phyloP scores from a whole-genome alignment of 2,888 invertebrate genomes.

The Acrocyrtus sp. region DNA sequence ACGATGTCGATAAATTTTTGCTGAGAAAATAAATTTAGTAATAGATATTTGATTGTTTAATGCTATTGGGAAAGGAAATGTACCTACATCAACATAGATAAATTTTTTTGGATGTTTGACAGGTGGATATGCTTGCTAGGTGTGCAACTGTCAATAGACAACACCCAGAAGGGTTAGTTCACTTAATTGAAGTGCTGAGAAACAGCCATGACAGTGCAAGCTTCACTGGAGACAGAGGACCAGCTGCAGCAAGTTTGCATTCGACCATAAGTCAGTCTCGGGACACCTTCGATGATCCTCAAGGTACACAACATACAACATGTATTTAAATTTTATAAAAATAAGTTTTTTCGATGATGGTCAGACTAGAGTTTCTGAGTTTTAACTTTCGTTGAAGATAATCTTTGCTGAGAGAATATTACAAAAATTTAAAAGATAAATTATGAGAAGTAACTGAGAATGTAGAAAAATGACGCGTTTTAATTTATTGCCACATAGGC shows the following conservation, averaged over 20 bases:
- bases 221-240: conserved; percentile 73
- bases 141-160: conserved; percentile 61
- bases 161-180: conserved; percentile 62
- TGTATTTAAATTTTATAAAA: background rate
- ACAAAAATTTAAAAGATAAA: background rate
- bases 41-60: background rate
- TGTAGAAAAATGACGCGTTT: too few relatives aligned
- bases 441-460: background rate
- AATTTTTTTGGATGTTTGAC: too few relatives aligned
- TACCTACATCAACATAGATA: background rate
- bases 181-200: conserved; percentile 60
- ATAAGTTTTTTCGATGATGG: conserved; percentile 29
- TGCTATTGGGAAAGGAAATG: background rate
- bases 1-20: conserved; percentile 26
- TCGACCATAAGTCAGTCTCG: conserved; percentile 88
- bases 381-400: conserved; percentile 29
- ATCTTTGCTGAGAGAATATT: conserved; percentile 43
- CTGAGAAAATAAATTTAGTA: conserved; percentile 24
- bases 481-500: too few relatives aligned
- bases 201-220: conserved; percentile 71
- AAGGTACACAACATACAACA: too few relatives aligned
- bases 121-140: conserved; percentile 62
- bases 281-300: conserved; percentile 63
- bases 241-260: conserved; percentile 89
- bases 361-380: conserved; percentile 58